Percentiles rank a stretch among this genome's conserved stretches.
Evolutionary conservation across 1,140 invertebrate genomes (phyloP).

Genomic region (Oedothorax gibbosus): DNA sequence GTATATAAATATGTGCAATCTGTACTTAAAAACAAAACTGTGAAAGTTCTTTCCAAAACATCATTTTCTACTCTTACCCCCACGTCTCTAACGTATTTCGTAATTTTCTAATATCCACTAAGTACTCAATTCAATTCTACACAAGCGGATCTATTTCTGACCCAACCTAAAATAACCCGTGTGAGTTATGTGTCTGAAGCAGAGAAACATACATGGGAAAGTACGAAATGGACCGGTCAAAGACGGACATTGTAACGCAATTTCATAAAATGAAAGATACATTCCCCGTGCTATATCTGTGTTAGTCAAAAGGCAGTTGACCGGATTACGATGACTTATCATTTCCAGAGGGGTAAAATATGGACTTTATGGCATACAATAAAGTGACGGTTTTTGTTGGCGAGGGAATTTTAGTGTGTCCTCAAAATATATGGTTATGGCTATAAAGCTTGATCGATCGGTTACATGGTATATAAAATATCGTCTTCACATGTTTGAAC

Average conservation of each 20-base stretch:
- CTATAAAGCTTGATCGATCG: too few species aligned
- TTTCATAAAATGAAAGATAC: conserved; percentile 33
- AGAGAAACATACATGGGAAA: conserved; percentile 8
- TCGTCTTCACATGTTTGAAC: too few species aligned
- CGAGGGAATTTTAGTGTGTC: too few species aligned
- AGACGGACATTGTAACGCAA: conserved; percentile 21
- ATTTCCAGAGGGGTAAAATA: conserved; percentile 5
- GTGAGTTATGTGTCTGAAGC: background rate
- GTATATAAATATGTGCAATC: too few species aligned
- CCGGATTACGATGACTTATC: conserved; percentile 27
- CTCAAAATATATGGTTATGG: too few species aligned
- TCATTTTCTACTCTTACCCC: too few species aligned
- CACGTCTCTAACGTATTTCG: too few species aligned
- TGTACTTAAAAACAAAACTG: too few species aligned
- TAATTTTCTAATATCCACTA: conserved; percentile 23
- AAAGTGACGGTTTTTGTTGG: conserved; percentile 10
- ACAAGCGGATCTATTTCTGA: background rate
- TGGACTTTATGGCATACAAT: conserved; percentile 20
- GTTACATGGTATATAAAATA: too few species aligned
- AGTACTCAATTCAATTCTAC: background rate
- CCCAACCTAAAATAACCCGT: conserved; percentile 1
- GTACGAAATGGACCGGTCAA: conserved; percentile 28
- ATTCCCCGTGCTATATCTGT: conserved; percentile 28
- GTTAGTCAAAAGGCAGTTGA: conserved; percentile 31
- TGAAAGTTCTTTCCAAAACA: too few species aligned